Evolutionary conservation across 2,888 invertebrate species (phyloP).

Genomic region (Drosophila nigricruria): DNA sequence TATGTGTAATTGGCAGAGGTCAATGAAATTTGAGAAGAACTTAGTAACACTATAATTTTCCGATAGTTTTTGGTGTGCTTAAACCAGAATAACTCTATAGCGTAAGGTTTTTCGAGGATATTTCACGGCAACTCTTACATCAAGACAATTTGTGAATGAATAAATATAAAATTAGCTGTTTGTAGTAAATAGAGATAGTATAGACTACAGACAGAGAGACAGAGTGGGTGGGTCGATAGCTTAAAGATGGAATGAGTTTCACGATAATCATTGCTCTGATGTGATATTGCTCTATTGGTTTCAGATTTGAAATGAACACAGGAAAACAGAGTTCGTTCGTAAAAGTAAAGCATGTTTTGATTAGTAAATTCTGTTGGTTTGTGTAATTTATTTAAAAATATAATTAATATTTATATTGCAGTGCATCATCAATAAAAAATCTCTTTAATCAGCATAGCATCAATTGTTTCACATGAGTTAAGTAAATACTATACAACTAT

Average conservation of each 20-base stretch:
- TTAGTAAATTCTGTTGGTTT: background rate
- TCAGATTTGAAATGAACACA: background rate
- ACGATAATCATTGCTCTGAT: too few relatives aligned
- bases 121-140: background rate
- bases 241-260: background rate
- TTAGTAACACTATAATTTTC: background rate
- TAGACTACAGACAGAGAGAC: too few relatives aligned
- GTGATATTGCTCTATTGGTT: background rate
- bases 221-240: too few relatives aligned
- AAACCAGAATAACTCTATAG: too few relatives aligned
- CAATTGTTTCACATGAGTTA: background rate
- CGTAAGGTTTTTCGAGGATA: too few relatives aligned
- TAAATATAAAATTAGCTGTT: background rate
- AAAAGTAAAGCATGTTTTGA: background rate
- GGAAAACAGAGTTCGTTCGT: background rate
- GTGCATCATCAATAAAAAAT: background rate
- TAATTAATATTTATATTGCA: background rate
- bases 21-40: background rate
- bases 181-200: background rate
- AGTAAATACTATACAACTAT: background rate
- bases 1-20: constrained; percentile 73
- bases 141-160: too few relatives aligned
- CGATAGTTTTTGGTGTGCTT: background rate
- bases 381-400: background rate
- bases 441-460: background rate